These are phyloP conservation scores for Coelinius sp. DNA, from an alignment of 2,888 invertebrate genomes.

Conservation along the genomic window DNA sequence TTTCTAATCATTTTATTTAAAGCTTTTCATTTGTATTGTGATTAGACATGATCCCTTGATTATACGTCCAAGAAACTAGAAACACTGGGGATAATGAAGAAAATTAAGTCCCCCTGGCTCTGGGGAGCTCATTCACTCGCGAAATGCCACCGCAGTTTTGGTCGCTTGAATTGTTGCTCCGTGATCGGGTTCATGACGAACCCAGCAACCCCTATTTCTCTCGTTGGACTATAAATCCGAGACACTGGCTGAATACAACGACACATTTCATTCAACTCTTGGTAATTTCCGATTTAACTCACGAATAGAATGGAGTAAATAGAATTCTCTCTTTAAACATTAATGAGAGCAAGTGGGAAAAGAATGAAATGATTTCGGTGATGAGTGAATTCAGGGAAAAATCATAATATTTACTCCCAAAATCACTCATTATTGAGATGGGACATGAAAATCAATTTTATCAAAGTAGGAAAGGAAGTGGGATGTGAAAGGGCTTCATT, in stretches of 20 bases:
- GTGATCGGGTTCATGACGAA: constrained; percentile 27
- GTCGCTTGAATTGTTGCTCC: constrained; percentile 25
- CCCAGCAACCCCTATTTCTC: not conserved
- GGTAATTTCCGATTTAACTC: not conserved
- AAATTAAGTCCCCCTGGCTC: constrained; percentile 10
- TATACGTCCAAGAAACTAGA: not conserved
- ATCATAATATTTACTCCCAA: no score
- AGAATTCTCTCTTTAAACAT: no score
- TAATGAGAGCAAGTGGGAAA: no score
- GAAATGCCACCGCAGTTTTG: constrained; percentile 22
- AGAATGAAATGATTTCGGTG: no score
- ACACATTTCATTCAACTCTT: not conserved
- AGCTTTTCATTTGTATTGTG: constrained; percentile 17
- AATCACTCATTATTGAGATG: no score
- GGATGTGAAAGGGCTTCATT: constrained; percentile 25
- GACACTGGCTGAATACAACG: constrained; percentile 11
- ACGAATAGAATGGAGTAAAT: no score
- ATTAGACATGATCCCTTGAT: not conserved
- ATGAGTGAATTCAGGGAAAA: no score
- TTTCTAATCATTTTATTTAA: not conserved
- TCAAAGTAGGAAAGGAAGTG: constrained; percentile 1
- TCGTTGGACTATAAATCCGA: constrained; percentile 9
- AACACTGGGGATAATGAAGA: constrained; percentile 16
- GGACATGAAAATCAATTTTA: not conserved
- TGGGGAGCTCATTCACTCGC: constrained; percentile 10